Percentiles rank a stretch among this genome's conserved stretches.
These are phyloP conservation scores for Nemurella pictetii DNA, from an alignment of 2,888 invertebrate genomes.

Conservation along the genomic window DNA sequence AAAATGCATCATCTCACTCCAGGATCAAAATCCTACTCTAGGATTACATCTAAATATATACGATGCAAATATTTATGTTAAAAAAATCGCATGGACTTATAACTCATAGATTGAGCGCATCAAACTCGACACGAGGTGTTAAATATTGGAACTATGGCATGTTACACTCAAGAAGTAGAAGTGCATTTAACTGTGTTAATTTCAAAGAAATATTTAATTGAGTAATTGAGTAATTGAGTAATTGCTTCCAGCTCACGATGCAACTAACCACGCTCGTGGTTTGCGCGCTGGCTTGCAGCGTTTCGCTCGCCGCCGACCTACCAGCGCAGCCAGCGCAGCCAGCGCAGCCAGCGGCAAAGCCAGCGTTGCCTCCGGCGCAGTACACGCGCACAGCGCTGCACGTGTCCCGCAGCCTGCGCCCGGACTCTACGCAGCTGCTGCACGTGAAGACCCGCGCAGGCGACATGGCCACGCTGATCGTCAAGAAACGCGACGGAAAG, in stretches of 20 bases:
- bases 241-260: background rate
- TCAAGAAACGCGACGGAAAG: slow-evolving; percentile 69
- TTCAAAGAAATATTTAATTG: no score
- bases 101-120: no score
- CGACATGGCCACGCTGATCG: slow-evolving; percentile 74
- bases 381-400: slow-evolving; percentile 47
- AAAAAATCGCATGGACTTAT: no score
- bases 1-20: no score
- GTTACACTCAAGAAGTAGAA: no score
- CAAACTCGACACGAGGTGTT: no score
- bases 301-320: background rate
- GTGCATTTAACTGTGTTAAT: no score
- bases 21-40: no score
- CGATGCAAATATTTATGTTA: no score
- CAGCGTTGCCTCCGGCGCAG: slow-evolving; percentile 40
- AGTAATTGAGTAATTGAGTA: no score
- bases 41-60: no score
- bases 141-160: no score
- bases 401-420: slow-evolving; percentile 64
- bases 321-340: background rate
- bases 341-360: background rate
- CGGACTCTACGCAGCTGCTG: slow-evolving; percentile 74
- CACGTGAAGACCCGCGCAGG: slow-evolving; percentile 77
- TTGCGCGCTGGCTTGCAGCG: background rate
- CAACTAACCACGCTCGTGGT: background rate